Evolutionary conservation across 2,113 vertebrate genomes (phyloP).

Genomic region (Chitala chitala): DNA sequence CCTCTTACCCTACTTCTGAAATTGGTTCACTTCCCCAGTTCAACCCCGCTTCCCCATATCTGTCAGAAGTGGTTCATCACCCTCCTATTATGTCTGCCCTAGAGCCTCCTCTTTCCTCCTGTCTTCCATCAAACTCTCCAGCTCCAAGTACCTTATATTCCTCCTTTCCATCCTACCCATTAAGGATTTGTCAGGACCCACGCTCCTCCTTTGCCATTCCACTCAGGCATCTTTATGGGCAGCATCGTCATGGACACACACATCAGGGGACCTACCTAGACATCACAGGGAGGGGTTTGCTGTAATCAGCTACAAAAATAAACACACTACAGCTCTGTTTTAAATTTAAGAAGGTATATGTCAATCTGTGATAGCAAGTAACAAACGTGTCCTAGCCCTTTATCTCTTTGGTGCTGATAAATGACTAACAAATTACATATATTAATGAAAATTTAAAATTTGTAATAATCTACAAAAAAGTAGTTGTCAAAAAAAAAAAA

Average conservation of each 20-base stretch:
- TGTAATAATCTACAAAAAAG: too few species aligned
- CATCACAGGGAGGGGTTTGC: conserved; percentile 49
- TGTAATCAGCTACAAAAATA: conserved; percentile 31
- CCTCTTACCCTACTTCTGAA: conserved; percentile 49
- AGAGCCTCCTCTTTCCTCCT: conserved; percentile 43
- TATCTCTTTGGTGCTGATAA: too few species aligned
- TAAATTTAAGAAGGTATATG: not conserved
- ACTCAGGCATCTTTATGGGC: conserved; percentile 61
- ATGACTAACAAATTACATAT: too few species aligned
- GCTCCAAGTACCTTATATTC: conserved; percentile 51
- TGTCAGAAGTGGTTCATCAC: conserved; percentile 58
- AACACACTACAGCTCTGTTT: not conserved
- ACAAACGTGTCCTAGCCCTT: too few species aligned
- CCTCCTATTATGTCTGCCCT: conserved; percentile 52
- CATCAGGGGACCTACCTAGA: conserved; percentile 61
- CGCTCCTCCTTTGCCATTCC: conserved; percentile 58
- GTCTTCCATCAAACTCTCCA: conserved; percentile 35
- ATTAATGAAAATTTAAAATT: too few species aligned
- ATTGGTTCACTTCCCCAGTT: conserved; percentile 50
- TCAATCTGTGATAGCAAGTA: too few species aligned
- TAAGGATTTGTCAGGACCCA: conserved; percentile 59
- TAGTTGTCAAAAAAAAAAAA: too few species aligned
- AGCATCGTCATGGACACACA: conserved; percentile 52
- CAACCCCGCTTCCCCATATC: conserved; percentile 48
- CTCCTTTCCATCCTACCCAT: conserved; percentile 59